Base-by-base conservation (phyloP, 2,113 vertebrate genomes). In the Melierax canorus region DNA sequence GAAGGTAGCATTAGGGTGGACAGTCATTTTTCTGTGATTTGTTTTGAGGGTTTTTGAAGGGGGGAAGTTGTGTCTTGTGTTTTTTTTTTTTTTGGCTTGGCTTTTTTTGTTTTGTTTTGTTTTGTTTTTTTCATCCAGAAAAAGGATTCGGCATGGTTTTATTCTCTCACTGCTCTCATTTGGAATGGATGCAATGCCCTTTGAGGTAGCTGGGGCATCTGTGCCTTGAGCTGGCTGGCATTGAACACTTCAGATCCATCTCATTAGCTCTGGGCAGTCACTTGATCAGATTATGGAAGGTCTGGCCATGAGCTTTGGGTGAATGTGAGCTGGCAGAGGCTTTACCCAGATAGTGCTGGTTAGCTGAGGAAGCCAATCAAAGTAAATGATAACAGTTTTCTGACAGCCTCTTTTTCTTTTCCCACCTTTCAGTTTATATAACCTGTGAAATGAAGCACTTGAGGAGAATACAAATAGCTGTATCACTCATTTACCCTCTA, bases 221-320 rank as follows among this genome's bases (percentile, higher is more conserved):
- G 18, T 92, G 62, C 67, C 72, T 85, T 82, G 62, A 79, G n/a
- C 60, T 59, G 92, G 55, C 94, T 97, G 97, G 96, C 96, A 92
- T 5, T 45, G 62, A 92, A 51, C 34, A 10, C 56, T 91, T 68
- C 24, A 71, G 81, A 81, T 95, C 87, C 92, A 97, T 96, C 93
- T 97, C 87, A 95, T 97, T 90, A 96, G 69, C 62, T 71, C 50
- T 26, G 50, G 50, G 48, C 22, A 50, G 48, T 50, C 48, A 82
- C 72, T 96, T 93, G 86, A 93, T 96, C 77, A 91, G 87, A 79
- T 96, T 84, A 95, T 93, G 75, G 72, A 88, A 90, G 38, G 53
- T 94, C 91, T 97, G 93, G 86, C 89, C 32, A 38, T 2, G 8
- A 92, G 60, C 51, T 76, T 83, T 45, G 39, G 43, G 66, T 95